Evolutionary conservation across 2,888 invertebrate genomes (phyloP).

Genomic region (Drosophila koepferae): DNA sequence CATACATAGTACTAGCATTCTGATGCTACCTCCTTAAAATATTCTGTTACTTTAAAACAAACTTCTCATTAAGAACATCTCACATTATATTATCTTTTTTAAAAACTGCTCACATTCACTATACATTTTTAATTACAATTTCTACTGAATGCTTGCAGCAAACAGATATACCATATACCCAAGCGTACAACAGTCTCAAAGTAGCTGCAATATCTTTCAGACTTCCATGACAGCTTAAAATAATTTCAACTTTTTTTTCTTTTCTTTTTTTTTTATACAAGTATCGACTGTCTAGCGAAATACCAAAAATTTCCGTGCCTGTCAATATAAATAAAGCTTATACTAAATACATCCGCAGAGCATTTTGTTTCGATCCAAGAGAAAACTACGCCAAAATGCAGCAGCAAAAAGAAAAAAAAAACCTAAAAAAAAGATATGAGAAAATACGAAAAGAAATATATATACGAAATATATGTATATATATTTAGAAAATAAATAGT

Average conservation of each 20-base stretch:
- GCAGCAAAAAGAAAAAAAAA: constrained; percentile 1
- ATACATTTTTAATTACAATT: not conserved
- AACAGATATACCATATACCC: not conserved
- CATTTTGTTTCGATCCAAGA: constrained; percentile 15
- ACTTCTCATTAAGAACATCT: no score
- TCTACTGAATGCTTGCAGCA: not conserved
- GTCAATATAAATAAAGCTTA: constrained; percentile 60
- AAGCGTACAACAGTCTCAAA: no score
- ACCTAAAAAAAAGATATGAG: not conserved
- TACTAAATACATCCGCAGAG: constrained; percentile 58
- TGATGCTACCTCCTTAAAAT: not conserved
- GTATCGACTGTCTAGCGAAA: constrained; percentile 30
- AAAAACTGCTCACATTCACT: not conserved
- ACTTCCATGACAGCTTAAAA: constrained; percentile 9
- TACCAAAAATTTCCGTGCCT: constrained; percentile 37
- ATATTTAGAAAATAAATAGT: constrained; percentile 16
- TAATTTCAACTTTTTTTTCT: constrained; percentile 5
- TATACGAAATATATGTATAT: constrained; percentile 2
- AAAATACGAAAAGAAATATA: constrained; percentile 11
- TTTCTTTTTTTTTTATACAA: constrained; percentile 19
- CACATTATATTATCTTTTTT: not conserved
- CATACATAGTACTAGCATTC: no score
- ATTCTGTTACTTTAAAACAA: not conserved
- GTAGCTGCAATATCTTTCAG: not conserved
- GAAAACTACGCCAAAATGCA: constrained; percentile 45